phyloP scores from a whole-genome alignment of 2,888 invertebrate genomes.

The Thecocarcelia acutangulata region DNA sequence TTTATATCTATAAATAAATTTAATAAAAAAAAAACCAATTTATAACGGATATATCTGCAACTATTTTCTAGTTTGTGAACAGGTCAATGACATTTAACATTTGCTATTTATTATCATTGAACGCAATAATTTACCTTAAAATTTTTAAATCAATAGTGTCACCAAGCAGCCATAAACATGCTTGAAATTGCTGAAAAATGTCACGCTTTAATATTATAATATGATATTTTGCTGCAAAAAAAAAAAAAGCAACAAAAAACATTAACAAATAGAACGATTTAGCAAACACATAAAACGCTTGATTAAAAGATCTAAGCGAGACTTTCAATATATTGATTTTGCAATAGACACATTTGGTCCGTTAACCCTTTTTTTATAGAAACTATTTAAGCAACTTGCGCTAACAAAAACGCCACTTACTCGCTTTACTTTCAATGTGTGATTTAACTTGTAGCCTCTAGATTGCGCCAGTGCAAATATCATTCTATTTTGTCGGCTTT shows the following conservation, averaged over 20 bases:
- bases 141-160: constrained; percentile 52
- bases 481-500: constrained; percentile 13
- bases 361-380: constrained; percentile 53
- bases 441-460: constrained; percentile 20
- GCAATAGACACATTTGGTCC: constrained; percentile 1
- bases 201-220: constrained; percentile 62
- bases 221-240: constrained; percentile 49
- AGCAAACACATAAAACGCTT: constrained; percentile 58
- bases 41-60: too few species aligned
- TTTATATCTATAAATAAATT: too few species aligned
- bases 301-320: constrained; percentile 31
- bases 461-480: not conserved
- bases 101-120: not conserved
- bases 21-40: too few species aligned
- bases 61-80: too few species aligned
- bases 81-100: too few species aligned
- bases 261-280: too few species aligned
- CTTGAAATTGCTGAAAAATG: not conserved
- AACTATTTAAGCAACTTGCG: constrained; percentile 7
- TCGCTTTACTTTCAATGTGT: constrained; percentile 32
- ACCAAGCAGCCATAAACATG: not conserved
- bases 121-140: constrained; percentile 41
- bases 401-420: constrained; percentile 17
- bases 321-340: constrained; percentile 49
- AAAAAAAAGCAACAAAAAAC: too few species aligned